These are phyloP conservation scores for Sphaerophoria taeniata DNA, from an alignment of 2,888 invertebrate species.

Conservation along the genomic window DNA sequence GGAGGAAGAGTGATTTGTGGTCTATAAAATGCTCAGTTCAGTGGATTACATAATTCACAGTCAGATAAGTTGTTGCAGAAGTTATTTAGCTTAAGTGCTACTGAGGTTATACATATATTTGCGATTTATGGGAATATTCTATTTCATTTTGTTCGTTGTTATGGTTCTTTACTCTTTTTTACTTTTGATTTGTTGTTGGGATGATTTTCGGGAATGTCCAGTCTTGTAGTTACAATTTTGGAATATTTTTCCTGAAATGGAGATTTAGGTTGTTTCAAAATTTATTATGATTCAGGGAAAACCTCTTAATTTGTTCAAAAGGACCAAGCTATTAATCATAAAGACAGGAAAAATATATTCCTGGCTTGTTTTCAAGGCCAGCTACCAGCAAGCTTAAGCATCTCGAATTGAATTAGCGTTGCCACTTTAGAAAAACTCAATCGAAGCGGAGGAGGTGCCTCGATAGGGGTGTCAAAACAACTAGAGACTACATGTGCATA, in stretches of 20 bases:
- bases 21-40: conserved; percentile 60
- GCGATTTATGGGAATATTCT: conserved; percentile 36
- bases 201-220: not conserved
- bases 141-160: not conserved
- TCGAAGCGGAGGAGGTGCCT: too few relatives aligned
- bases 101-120: conserved; percentile 31
- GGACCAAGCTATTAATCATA: too few relatives aligned
- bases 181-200: not conserved
- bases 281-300: conserved; percentile 18
- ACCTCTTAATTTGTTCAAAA: conserved; percentile 24
- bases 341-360: too few relatives aligned
- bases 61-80: conserved; percentile 45
- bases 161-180: not conserved
- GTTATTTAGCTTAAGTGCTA: conserved; percentile 40
- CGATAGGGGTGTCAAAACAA: too few relatives aligned
- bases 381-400: too few relatives aligned
- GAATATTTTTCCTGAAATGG: not conserved
- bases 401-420: too few relatives aligned
- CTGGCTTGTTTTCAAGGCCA: too few relatives aligned
- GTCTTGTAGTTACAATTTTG: conserved; percentile 21
- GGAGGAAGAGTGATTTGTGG: conserved; percentile 55
- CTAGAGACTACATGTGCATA: too few relatives aligned
- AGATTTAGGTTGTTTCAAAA: conserved; percentile 25
- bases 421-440: too few relatives aligned
- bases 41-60: conserved; percentile 61